phyloP scores from a whole-genome alignment of 2,888 invertebrate genomes.

The Hydriomena furcata region DNA sequence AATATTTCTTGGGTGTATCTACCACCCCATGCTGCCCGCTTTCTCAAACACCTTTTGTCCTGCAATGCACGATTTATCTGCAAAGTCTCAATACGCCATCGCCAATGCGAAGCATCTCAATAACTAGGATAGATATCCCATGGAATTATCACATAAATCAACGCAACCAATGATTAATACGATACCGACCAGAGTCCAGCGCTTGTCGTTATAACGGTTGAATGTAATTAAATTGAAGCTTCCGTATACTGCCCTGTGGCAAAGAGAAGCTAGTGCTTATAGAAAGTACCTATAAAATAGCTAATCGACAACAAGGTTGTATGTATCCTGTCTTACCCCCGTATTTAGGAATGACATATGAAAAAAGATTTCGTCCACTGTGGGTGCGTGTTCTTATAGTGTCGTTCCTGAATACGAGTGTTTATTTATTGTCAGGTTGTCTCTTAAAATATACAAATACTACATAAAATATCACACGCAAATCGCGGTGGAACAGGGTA shows the following conservation, averaged over 20 bases:
- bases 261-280: conserved; percentile 15
- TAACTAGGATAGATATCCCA: conserved; percentile 61
- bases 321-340: too few species aligned
- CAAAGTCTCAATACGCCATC: conserved; percentile 28
- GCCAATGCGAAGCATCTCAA: conserved; percentile 56
- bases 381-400: too few species aligned
- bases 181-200: conserved; percentile 60
- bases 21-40: conserved; percentile 1
- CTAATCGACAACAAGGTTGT: too few species aligned
- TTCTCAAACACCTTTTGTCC: conserved; percentile 17
- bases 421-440: too few species aligned
- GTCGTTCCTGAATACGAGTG: too few species aligned
- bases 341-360: too few species aligned
- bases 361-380: too few species aligned
- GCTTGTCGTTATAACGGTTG: conserved; percentile 74
- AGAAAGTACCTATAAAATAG: background rate
- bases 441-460: too few species aligned
- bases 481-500: too few species aligned
- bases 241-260: conserved; percentile 55
- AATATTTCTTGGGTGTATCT: background rate
- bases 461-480: too few species aligned
- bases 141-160: conserved; percentile 80
- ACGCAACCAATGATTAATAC: conserved; percentile 72
- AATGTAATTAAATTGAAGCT: conserved; percentile 77
- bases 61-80: conserved; percentile 24